These are phyloP conservation scores for Subacronicta megacephala DNA, from an alignment of 2,888 invertebrate species.

Conservation along the genomic window DNA sequence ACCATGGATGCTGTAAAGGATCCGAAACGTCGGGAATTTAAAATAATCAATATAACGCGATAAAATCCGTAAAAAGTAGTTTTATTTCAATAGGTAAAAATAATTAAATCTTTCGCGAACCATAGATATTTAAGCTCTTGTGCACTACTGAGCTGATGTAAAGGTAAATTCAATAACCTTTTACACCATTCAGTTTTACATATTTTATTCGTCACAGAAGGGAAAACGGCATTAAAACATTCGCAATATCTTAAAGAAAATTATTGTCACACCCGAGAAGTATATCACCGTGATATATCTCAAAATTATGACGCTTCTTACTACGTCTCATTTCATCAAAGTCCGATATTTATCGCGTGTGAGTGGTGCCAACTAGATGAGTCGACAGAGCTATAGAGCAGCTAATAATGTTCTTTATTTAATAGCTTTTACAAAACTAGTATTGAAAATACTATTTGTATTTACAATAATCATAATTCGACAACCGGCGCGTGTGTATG, in stretches of 20 bases:
- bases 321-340: slow-evolving; percentile 50
- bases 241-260: slow-evolving; percentile 32
- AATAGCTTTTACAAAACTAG: slow-evolving; percentile 8
- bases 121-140: too few relatives aligned
- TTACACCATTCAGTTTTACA: not conserved
- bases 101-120: too few relatives aligned
- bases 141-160: too few relatives aligned
- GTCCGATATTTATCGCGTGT: slow-evolving; percentile 36
- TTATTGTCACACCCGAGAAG: slow-evolving; percentile 33
- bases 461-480: too few relatives aligned
- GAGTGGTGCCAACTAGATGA: slow-evolving; percentile 42
- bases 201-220: slow-evolving; percentile 5
- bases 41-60: too few relatives aligned
- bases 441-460: too few relatives aligned
- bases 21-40: too few relatives aligned
- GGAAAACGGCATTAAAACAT: slow-evolving; percentile 18
- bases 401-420: slow-evolving; percentile 6
- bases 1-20: too few relatives aligned
- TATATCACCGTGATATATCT: slow-evolving; percentile 37
- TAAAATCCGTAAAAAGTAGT: too few relatives aligned
- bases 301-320: slow-evolving; percentile 34
- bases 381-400: slow-evolving; percentile 2
- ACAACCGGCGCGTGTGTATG: too few relatives aligned
- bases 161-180: too few relatives aligned
- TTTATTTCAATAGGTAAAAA: too few relatives aligned